Base-by-base conservation (phyloP, 2,888 invertebrate species). In the Euclidia mi region DNA sequence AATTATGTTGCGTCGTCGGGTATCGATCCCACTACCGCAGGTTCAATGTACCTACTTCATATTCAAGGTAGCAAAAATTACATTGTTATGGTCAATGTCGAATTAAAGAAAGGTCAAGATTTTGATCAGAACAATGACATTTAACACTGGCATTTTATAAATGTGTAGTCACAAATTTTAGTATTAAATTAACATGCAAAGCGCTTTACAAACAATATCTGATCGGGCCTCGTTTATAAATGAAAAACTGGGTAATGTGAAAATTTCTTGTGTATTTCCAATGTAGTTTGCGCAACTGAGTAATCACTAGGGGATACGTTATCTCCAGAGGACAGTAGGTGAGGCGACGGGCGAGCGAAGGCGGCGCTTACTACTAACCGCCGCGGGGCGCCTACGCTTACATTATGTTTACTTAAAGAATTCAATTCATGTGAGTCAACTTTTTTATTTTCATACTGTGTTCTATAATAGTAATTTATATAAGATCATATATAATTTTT, bases 401-500 rank as follows among this genome's bases (percentile, higher is more conserved):
- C 84, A 83, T 80, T 81, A 85, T 75, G 79, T 83, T 79, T 86
- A 88, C 90, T 89, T 88, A 91, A 94, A 92, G 81, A 92, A 92
- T 91, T 88, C 88, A 92, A 89, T 89, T 90, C 87, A 87, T 90
- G 92, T 93, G 92, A 92, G 88, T 92, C 87, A 94, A 93, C 91
- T 92, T 92, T 92, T 94, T 94, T 93, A 92, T 93, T 94, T 92
- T 81, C 90, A 92, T 93, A 94, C 91, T 91, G 94, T 93, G 92
- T 92, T 91, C 94, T 94, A 94, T 94, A 93, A 94, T 94, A 94
- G 89, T 94, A 92, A 92, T 93, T 92, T 92, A 94, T 92, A 92
- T 94, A 92, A 90, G 93, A 93, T 92, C 91, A 94, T 94, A 94
- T 92, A 91, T 94, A 94, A 92, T 93, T 94, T 92, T 92, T 93